Base-by-base conservation (phyloP, 1,140 invertebrate genomes). In the Rhizoglyphus robini region DNA sequence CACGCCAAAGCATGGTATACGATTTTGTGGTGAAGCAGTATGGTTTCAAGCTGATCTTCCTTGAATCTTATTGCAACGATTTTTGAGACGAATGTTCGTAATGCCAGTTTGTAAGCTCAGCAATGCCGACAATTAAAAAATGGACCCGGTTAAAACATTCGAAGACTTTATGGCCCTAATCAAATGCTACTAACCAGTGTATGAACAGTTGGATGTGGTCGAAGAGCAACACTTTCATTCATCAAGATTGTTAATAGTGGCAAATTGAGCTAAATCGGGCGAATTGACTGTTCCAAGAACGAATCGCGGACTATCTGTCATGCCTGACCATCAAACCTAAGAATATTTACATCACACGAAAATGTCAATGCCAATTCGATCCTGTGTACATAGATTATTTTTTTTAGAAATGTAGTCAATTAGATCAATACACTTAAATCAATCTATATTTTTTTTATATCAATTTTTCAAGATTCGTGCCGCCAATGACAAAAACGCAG, bases 301-400 rank as follows among this genome's bases (percentile, higher is more conserved):
- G 96, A 66, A 96, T 99, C 72, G 94, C 97, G 2, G 98, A 99
- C 76, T 99, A 98, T 76, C 79, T 99, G n/a, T 99, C 99, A 96
- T 99, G 99, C 75, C 99, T 98, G 75, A 95, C 98, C 76, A 95
- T 99, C 64, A 86, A 92, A 54, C 95, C 95, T 4, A 82, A 96
- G 68, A 97, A 94, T 18, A 99, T 99, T 72, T 98, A 97, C 76
- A 77, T 98, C 48, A 96, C 93, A 1, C 74, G 90, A 83, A 96
- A 99, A 76, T n/a, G n/a, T n/a, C n/a, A n/a, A n/a, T n/a, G n/a
- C n/a, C n/a, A n/a, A n/a, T n/a, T n/a, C n/a, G n/a, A n/a, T n/a
- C n/a, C n/a, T n/a, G n/a, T n/a, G n/a, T n/a, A n/a, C n/a, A n/a
- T n/a, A n/a, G n/a, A n/a, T n/a, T n/a, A n/a, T n/a, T n/a, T n/a